Base-by-base conservation (phyloP, 2,888 invertebrate species). In the Dryococelus australis region DNA sequence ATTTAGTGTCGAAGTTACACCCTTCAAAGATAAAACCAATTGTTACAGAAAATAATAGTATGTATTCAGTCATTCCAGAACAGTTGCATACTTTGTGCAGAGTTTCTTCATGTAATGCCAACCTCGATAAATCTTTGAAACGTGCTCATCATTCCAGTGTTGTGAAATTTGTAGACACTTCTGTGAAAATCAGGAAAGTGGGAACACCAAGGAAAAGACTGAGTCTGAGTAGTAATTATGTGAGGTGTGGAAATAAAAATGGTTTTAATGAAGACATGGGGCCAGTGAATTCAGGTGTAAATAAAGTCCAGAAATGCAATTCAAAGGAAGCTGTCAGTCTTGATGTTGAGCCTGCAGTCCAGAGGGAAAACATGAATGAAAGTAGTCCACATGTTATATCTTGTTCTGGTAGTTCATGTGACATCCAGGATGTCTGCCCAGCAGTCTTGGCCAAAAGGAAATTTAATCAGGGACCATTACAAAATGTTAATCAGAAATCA, bases 11-110 rank as follows among this genome's bases (percentile, higher is more conserved):
- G 27, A 26, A 84, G 12, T 16, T 83, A 16, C 83, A 84, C 35
- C 86, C 86, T 8, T 10, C 26, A 1, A 9, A 84, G 28, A 51
- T 86, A 86, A 12, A 43, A 84, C 86, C 86, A 9, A 86, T 86
- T 16, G 26, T 86, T 43, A 65, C 53, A 43, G 65, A 51, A n/a
- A 43, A 28, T 43, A 83, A 20, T 8, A 24, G 24, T 65, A n/a
- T 3, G 8, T 65, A n/a, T 65, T 16, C 65, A 20, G 1, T 24
- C 8, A 65, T 65, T 24, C 65, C 65, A 20, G 16, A 65, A 24
- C 65, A 65, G n/a, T 20, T 65, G n/a, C 24, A n/a, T 65, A 24
- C 10, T n/a, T 65, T 65, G 8, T 65, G 65, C 65, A 65, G 65
- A 65, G 24, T 20, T 20, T 65, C 65, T n/a, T 65, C 65, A 20